Evolutionary conservation across 2,888 invertebrate species (phyloP).

Genomic region (Lumbricus terrestris): DNA sequence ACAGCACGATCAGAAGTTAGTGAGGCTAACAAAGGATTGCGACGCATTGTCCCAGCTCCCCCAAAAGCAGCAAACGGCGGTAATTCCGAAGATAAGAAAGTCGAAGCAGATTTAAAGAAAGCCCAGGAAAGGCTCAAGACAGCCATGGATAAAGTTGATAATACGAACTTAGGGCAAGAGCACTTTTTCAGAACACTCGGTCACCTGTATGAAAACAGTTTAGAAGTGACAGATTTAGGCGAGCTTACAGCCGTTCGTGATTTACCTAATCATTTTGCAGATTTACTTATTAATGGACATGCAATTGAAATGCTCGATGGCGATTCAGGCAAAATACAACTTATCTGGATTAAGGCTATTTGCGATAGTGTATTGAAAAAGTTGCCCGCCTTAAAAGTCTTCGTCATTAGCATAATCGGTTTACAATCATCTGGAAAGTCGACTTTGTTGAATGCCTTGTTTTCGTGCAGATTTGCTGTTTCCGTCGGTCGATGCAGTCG

Average conservation of each 20-base stretch:
- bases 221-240: neutral
- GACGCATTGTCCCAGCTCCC: neutral
- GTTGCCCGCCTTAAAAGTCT: neutral
- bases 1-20: neutral
- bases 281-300: neutral
- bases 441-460: neutral
- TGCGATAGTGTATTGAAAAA: neutral
- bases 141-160: neutral
- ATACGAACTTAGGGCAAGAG: neutral
- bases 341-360: neutral
- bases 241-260: neutral
- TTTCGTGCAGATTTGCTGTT: conserved; percentile 8
- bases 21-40: neutral
- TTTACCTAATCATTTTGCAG: neutral
- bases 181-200: neutral
- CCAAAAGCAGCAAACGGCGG: no score
- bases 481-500: neutral
- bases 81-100: neutral
- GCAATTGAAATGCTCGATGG: neutral
- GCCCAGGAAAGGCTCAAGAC: neutral
- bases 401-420: neutral
- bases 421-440: neutral
- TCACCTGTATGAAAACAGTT: neutral
- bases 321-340: neutral
- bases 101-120: neutral